Conservation (phyloP, 2,888 invertebrate species). For the Odontocerum albicorne region DNA sequence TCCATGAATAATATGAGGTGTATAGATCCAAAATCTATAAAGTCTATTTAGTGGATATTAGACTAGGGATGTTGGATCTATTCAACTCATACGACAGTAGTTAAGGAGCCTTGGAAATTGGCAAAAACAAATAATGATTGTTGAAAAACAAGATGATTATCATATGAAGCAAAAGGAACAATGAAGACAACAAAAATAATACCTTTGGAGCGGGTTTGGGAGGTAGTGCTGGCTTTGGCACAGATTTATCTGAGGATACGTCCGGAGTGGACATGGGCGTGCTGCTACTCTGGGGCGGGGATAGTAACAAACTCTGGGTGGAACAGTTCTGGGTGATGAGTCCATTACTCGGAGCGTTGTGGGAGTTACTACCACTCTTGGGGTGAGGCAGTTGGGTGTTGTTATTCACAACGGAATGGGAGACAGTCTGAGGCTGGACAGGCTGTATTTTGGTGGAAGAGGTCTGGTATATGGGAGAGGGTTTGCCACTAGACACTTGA, state of each 20-base stretch:
- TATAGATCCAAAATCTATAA: no score
- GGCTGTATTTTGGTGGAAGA: constrained; percentile 81
- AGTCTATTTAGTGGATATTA: no score
- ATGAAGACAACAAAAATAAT: constrained; percentile 24
- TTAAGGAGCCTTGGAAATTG: no score
- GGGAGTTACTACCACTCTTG: constrained; percentile 25
- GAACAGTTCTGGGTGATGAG: constrained; percentile 47
- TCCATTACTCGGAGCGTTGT: no score
- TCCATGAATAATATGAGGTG: no score
- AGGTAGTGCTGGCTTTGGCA: constrained; percentile 74
- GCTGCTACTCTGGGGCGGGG: constrained; percentile 64
- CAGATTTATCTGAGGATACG: constrained; percentile 55
- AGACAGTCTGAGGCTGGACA: constrained; percentile 74
- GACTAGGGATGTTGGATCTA: no score
- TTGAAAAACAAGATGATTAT: no score
- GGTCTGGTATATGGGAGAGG: constrained; percentile 78
- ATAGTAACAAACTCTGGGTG: constrained; percentile 54
- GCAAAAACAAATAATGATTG: no score
- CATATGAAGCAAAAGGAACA: not conserved
- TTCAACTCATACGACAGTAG: no score
- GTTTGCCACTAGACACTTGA: constrained; percentile 63
- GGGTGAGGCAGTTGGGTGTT: constrained; percentile 49
- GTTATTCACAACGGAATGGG: constrained; percentile 38
- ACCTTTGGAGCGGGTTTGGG: constrained; percentile 78
- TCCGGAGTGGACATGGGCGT: constrained; percentile 61